A percentile compares a stretch with the other conserved stretches of the same genome.
Conservation (phyloP, 1,140 invertebrate species). For the Halesus radiatus region DNA sequence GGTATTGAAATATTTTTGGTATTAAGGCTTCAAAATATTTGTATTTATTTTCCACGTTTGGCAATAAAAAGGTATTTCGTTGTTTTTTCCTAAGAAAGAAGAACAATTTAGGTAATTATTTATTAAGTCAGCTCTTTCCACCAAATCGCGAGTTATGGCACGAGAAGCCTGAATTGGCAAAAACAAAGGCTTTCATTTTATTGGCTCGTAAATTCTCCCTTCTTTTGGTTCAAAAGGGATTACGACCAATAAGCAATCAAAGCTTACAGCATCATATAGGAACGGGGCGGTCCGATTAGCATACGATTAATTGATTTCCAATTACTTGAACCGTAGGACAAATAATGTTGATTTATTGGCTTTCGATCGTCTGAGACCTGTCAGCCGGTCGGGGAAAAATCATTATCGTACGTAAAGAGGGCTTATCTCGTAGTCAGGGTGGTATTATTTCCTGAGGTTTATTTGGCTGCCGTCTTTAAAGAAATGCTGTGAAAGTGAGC, state of each 20-base stretch:
- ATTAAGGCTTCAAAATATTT: too few relatives aligned
- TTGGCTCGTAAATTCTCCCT: conserved; percentile 49
- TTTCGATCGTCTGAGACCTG: conserved; percentile 38
- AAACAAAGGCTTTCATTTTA: conserved; percentile 45
- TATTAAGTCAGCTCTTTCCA: conserved; percentile 6
- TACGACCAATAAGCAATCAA: conserved; percentile 54
- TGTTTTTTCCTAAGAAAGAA: too few relatives aligned
- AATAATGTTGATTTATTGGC: conserved; percentile 41
- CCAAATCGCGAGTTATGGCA: conserved; percentile 13
- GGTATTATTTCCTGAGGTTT: too few relatives aligned
- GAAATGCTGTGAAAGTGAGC: too few relatives aligned
- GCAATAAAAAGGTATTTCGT: too few relatives aligned
- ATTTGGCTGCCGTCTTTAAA: too few relatives aligned
- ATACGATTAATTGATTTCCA: conserved; percentile 57
- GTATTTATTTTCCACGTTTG: too few relatives aligned
- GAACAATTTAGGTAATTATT: conserved; percentile 18
- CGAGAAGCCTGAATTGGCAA: conserved; percentile 3
- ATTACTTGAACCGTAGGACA: conserved; percentile 44
- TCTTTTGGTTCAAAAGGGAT: conserved; percentile 38
- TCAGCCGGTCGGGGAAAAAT: background rate
- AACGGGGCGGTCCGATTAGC: conserved; percentile 37
- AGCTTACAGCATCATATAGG: conserved; percentile 18
- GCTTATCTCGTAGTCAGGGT: too few relatives aligned
- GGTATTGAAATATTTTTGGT: too few relatives aligned
- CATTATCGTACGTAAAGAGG: too few relatives aligned